These are phyloP conservation scores for Heteromyza rotundicornis DNA, from an alignment of 2,888 invertebrate genomes.

Conservation along the genomic window DNA sequence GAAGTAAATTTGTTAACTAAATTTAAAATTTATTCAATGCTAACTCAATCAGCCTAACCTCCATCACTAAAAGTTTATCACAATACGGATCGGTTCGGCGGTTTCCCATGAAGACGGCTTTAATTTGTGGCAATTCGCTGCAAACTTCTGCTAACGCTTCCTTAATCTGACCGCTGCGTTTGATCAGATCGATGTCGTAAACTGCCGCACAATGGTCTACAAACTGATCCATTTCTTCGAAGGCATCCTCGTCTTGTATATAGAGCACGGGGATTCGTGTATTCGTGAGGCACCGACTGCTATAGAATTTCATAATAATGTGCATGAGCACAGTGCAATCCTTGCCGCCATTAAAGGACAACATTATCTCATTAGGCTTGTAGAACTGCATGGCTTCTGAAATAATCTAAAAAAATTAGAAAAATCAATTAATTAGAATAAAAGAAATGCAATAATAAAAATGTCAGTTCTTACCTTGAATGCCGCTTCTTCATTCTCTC, in stretches of 20 bases:
- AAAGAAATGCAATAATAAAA: neutral
- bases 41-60: too few species aligned
- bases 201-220: slow-evolving; percentile 72
- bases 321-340: slow-evolving; percentile 94
- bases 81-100: slow-evolving; percentile 87
- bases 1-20: neutral
- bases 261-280: slow-evolving; percentile 75
- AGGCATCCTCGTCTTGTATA: slow-evolving; percentile 79
- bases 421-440: neutral
- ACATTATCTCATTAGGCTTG: slow-evolving; percentile 77
- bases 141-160: slow-evolving; percentile 72
- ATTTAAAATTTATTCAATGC: neutral
- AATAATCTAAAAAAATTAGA: slow-evolving; percentile 65
- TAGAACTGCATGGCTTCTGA: slow-evolving; percentile 69
- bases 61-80: slow-evolving; percentile 70
- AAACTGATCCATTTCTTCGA: slow-evolving; percentile 86
- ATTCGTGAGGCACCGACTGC: slow-evolving; percentile 54
- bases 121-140: slow-evolving; percentile 67
- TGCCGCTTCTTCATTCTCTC: neutral
- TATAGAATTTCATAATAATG: slow-evolving; percentile 63
- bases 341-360: slow-evolving; percentile 98
- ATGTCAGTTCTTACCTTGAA: slow-evolving; percentile 1
- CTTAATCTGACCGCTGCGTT: slow-evolving; percentile 75
- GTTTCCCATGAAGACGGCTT: slow-evolving; percentile 92
- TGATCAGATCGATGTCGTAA: slow-evolving; percentile 77